phyloP scores from a whole-genome alignment of 2,797 vertebrate genomes.

The Pterois miles region DNA sequence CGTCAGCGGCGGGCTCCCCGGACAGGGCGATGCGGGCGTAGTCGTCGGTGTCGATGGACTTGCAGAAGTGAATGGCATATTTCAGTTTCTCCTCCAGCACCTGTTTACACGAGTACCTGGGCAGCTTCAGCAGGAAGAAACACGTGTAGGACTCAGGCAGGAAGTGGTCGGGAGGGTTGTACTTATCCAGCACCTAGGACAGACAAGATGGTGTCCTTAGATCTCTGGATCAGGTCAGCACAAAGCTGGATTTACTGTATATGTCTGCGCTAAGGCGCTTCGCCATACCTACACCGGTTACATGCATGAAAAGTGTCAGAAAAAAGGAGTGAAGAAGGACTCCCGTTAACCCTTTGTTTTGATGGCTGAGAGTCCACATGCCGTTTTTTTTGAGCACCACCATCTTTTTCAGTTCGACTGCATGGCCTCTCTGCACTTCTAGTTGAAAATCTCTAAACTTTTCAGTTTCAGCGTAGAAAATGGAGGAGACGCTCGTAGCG shows the following conservation, averaged over 20 bases:
- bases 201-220: neutral
- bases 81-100: slow-evolving; percentile 98
- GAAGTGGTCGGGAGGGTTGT: slow-evolving; percentile 98
- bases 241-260: neutral
- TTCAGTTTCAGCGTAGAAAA: too few species aligned
- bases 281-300: too few species aligned
- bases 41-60: slow-evolving; percentile 98
- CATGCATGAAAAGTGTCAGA: too few species aligned
- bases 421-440: too few species aligned
- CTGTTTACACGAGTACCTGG: slow-evolving; percentile 96
- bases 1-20: slow-evolving; percentile 93
- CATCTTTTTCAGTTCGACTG: too few species aligned
- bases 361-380: too few species aligned
- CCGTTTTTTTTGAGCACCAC: too few species aligned
- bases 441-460: too few species aligned
- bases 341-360: too few species aligned
- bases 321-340: too few species aligned
- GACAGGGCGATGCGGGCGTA: slow-evolving; percentile 97
- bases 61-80: slow-evolving; percentile 99
- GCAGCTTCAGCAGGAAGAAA: slow-evolving; percentile 98
- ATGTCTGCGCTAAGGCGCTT: too few species aligned
- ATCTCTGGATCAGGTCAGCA: neutral
- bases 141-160: slow-evolving; percentile 99
- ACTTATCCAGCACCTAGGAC: slow-evolving; percentile 95
- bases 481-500: too few species aligned